phyloP scores from a whole-genome alignment of 2,797 vertebrate species.

The Tragelaphus oryx region DNA sequence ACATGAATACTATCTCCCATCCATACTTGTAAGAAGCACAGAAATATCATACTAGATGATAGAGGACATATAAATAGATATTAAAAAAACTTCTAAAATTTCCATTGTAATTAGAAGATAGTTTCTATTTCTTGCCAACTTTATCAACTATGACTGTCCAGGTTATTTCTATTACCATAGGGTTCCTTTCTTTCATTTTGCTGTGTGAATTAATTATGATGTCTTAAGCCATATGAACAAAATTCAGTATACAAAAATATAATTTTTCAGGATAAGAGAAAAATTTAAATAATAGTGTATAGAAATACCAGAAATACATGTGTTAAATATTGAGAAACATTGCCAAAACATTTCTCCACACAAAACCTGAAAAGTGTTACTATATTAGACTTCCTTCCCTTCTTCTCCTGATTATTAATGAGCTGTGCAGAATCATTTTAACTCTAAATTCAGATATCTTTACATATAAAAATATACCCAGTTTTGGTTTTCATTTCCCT shows the following conservation, averaged over 20 bases:
- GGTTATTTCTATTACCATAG: slow-evolving; percentile 1
- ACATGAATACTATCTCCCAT: slow-evolving; percentile 23
- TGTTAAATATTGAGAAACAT: slow-evolving; percentile 39
- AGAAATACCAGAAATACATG: slow-evolving; percentile 10
- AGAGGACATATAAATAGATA: background rate
- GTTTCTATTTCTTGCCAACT: slow-evolving; percentile 2
- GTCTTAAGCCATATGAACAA: slow-evolving; percentile 16
- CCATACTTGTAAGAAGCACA: background rate
- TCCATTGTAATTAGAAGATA: slow-evolving; percentile 10
- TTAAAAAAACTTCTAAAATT: background rate
- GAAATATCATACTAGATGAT: slow-evolving; percentile 6
- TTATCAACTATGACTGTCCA: background rate
- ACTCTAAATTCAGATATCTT: slow-evolving; percentile 12
- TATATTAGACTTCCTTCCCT: slow-evolving; percentile 3
- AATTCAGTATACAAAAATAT: slow-evolving; percentile 19
- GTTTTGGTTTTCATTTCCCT: background rate
- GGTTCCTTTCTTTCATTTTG: background rate
- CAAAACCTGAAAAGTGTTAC: slow-evolving; percentile 15
- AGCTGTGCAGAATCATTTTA: slow-evolving; percentile 30
- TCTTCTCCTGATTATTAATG: slow-evolving; percentile 13
- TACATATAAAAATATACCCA: background rate
- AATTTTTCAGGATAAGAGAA: slow-evolving; percentile 39
- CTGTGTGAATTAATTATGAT: slow-evolving; percentile 26
- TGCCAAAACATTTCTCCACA: background rate
- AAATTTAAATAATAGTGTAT: slow-evolving; percentile 11